phyloP scores from a whole-genome alignment of 2,113 vertebrate genomes.

The Ceuthmochares aereus region DNA sequence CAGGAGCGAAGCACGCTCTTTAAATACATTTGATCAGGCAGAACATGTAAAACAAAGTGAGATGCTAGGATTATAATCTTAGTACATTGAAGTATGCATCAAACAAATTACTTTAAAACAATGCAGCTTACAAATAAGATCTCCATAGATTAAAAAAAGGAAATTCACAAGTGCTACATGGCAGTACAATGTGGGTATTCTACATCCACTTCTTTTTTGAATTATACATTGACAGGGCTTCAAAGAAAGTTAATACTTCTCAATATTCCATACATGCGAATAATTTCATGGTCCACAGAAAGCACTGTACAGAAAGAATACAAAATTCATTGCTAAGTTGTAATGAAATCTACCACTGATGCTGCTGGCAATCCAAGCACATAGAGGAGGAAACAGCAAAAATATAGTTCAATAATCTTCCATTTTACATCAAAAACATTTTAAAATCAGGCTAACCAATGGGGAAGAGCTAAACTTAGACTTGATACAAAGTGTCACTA shows the following conservation, averaged over 20 bases:
- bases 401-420: not conserved
- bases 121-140: not conserved
- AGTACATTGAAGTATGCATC: not conserved
- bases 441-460: not conserved
- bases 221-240: conserved; percentile 11
- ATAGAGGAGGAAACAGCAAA: not conserved
- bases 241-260: not conserved
- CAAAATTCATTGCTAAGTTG: conserved; percentile 35
- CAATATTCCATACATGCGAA: not conserved
- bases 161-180: not conserved
- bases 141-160: not conserved
- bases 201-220: not conserved
- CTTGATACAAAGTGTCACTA: not conserved
- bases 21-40: not conserved
- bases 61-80: not conserved
- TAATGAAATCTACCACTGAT: conserved; percentile 31
- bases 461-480: not conserved
- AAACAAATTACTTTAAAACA: not conserved
- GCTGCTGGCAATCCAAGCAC: not conserved
- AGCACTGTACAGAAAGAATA: not conserved
- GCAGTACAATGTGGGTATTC: not conserved
- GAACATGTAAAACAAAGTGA: not conserved
- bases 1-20: not conserved
- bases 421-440: not conserved
- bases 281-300: conserved; percentile 54